Percentiles rank a stretch among this genome's conserved stretches.
phyloP scores from a whole-genome alignment of 2,888 invertebrate species.

The Leptinotarsa peninsularis region DNA sequence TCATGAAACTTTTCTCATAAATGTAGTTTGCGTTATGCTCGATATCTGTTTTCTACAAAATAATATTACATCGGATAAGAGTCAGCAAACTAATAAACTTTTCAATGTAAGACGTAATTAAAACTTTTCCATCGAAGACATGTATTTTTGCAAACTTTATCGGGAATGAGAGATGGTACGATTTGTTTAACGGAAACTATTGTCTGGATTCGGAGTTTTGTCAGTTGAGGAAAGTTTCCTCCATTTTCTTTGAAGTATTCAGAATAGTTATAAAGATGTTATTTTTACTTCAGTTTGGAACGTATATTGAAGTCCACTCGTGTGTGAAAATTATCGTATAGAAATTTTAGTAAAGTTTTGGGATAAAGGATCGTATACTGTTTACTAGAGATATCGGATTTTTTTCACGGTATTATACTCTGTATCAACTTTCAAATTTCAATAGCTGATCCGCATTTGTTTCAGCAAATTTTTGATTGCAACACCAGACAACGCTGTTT shows the following conservation, averaged over 20 bases:
- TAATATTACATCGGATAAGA: background rate
- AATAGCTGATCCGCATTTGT: too few relatives aligned
- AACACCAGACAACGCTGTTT: too few relatives aligned
- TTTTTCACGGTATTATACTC: too few relatives aligned
- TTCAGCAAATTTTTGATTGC: too few relatives aligned
- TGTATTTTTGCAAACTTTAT: constrained; percentile 12
- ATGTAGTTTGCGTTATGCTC: background rate
- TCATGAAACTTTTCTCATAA: constrained; percentile 1
- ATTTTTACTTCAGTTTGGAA: background rate
- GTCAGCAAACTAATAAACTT: constrained; percentile 1
- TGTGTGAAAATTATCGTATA: constrained; percentile 1
- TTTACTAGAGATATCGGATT: background rate
- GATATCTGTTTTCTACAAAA: background rate
- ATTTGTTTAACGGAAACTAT: constrained; percentile 15
- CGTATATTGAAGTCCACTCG: background rate
- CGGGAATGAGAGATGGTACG: background rate
- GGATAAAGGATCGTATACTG: background rate
- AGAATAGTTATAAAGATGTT: background rate
- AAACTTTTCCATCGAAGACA: background rate
- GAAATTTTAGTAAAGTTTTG: background rate
- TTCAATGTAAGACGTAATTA: constrained; percentile 2
- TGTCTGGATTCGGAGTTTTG: constrained; percentile 14
- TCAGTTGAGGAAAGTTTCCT: constrained; percentile 12
- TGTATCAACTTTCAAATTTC: too few relatives aligned
- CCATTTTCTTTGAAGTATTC: background rate